Evolutionary conservation across 2,888 invertebrate genomes (phyloP).

Genomic region (Crepidodera aurea): DNA sequence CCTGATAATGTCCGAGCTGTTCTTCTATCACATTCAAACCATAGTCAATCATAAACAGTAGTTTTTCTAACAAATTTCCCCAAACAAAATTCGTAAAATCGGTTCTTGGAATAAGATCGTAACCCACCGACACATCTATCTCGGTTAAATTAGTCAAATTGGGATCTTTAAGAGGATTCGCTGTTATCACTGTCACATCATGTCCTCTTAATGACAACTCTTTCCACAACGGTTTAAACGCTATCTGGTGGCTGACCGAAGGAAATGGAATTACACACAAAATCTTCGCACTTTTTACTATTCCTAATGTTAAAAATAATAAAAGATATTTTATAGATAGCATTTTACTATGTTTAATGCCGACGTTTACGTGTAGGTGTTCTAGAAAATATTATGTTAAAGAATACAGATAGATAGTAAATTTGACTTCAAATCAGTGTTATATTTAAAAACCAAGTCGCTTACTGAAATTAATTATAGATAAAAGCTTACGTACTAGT

Average conservation of each 20-base stretch:
- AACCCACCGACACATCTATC: slow-evolving; percentile 6
- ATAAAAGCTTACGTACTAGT: too few species aligned
- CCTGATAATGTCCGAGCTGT: neutral
- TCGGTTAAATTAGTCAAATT: slow-evolving; percentile 27
- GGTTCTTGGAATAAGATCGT: neutral
- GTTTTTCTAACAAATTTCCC: neutral
- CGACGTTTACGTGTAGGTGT: too few species aligned
- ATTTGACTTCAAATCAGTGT: too few species aligned
- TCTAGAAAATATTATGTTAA: too few species aligned
- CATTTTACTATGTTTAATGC: too few species aligned
- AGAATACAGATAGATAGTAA: too few species aligned
- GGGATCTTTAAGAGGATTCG: slow-evolving; percentile 29
- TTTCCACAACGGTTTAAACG: slow-evolving; percentile 30
- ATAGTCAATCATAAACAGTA: neutral
- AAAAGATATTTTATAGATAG: neutral
- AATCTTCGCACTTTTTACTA: neutral
- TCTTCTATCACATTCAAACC: neutral
- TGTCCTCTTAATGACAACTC: slow-evolving; percentile 45
- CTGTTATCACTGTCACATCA: slow-evolving; percentile 39
- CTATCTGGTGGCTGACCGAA: slow-evolving; percentile 20
- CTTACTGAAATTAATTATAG: too few species aligned
- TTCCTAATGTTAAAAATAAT: neutral
- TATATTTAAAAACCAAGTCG: too few species aligned
- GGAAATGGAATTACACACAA: neutral
- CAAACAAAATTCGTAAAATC: neutral